Base-by-base conservation (phyloP, 2,888 invertebrate genomes). In the Carpatolechia fugitivella region DNA sequence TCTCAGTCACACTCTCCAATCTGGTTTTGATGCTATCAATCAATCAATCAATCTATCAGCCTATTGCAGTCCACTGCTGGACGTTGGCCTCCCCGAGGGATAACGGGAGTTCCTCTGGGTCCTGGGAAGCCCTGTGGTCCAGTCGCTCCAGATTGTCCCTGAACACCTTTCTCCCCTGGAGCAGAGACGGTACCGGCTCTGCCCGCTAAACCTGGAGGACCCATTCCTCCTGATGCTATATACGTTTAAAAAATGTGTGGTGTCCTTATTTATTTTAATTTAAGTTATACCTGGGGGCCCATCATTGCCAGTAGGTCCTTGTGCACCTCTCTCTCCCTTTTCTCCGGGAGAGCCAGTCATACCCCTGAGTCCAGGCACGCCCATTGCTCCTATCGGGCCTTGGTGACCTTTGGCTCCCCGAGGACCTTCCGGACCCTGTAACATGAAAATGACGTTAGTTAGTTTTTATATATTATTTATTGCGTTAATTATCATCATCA, bases 41-140 rank as follows among this genome's bases (percentile, higher is more conserved):
- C n/a, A n/a, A n/a, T n/a, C n/a, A n/a, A n/a, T n/a, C n/a, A n/a
- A n/a, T n/a, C n/a, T n/a, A n/a, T n/a, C n/a, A n/a, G n/a, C n/a
- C n/a, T n/a, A n/a, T n/a, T n/a, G n/a, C n/a, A n/a, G n/a, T n/a
- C n/a, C n/a, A n/a, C n/a, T n/a, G n/a, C n/a, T n/a, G n/a, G n/a
- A n/a, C n/a, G n/a, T n/a, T n/a, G n/a, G n/a, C n/a, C n/a, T n/a
- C n/a, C n/a, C n/a, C n/a, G n/a, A n/a, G n/a, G n/a, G n/a, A n/a
- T n/a, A n/a, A n/a, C 97, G 1, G 96, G 94, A 2, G 93, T 92
- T 10, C 97, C 97, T 66, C 95, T 90, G 1, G 94, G 92, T 16
- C 97, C 97, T 0, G 95, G 95, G 75, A 96, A 96, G 3, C 97
- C 97, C 70, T 95, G 95, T 1, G 94, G 92, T 0, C 96, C 96